Conservation (phyloP, 2,888 invertebrate species). For the Yponomeuta cagnagella region DNA sequence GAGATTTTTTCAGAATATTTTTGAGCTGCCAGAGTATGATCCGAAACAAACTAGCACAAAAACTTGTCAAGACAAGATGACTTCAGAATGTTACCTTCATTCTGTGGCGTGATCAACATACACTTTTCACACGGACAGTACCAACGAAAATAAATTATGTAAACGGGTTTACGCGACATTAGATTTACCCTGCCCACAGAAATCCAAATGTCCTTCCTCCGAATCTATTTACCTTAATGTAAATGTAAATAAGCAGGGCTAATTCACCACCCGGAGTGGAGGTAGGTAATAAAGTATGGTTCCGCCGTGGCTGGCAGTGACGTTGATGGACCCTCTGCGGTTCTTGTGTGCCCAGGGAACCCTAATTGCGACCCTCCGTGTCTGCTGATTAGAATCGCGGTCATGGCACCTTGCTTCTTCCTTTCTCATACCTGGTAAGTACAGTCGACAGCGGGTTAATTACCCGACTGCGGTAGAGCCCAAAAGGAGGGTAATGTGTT, state of each 20-base stretch:
- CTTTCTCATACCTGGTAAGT: background rate
- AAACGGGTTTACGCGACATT: background rate
- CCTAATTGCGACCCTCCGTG: conserved; percentile 48
- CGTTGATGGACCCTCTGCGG: conserved; percentile 46
- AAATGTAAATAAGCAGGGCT: background rate
- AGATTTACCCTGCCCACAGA: background rate
- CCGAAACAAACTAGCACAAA: too few relatives aligned
- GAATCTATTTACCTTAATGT: background rate
- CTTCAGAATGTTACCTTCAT: background rate
- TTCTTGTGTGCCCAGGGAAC: conserved; percentile 32
- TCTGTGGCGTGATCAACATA: background rate
- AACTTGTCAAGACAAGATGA: too few relatives aligned
- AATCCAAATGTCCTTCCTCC: background rate
- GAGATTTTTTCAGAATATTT: too few relatives aligned
- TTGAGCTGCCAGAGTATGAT: too few relatives aligned
- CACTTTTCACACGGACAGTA: background rate
- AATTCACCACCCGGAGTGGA: background rate
- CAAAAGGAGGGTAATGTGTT: too few relatives aligned
- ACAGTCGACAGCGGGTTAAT: background rate
- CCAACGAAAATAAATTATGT: background rate
- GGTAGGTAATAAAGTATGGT: background rate
- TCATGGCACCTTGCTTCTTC: conserved; percentile 22
- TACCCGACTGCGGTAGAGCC: too few relatives aligned
- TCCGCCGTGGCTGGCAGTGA: conserved; percentile 16
- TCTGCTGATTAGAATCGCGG: conserved; percentile 40